Evolutionary conservation across 2,113 vertebrate genomes (phyloP).

Genomic region (Butorides virescens): DNA sequence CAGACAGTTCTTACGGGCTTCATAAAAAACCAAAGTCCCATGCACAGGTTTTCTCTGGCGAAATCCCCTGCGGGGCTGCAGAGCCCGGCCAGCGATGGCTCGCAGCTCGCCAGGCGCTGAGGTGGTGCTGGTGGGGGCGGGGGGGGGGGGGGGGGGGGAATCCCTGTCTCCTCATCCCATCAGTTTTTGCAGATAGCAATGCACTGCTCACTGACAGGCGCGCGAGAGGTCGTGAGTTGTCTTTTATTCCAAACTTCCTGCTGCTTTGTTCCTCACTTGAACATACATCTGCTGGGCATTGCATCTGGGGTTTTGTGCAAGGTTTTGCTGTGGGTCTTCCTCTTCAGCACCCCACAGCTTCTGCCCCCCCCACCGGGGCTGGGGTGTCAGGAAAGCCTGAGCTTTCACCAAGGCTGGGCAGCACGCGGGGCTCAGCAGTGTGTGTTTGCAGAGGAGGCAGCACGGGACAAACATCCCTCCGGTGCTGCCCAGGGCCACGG

Average conservation of each 20-base stretch:
- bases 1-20: neutral
- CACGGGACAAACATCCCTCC: neutral
- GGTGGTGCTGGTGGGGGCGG: neutral
- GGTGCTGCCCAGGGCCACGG: neutral
- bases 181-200: neutral
- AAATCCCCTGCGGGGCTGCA: neutral
- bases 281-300: neutral
- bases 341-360: neutral
- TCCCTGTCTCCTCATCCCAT: rapidly evolving
- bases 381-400: neutral
- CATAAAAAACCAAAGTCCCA: neutral
- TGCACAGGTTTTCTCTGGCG: neutral
- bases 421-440: neutral
- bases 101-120: neutral
- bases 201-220: rapidly evolving
- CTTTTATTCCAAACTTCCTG: neutral
- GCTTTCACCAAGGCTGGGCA: neutral
- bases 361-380: rapidly evolving
- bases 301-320: neutral
- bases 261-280: neutral
- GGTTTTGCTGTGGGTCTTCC: neutral
- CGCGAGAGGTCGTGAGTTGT: neutral
- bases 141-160: rapidly evolving
- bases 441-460: neutral
- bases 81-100: neutral